Conservation (phyloP, 2,113 vertebrate genomes). For the Zootoca vivipara region DNA sequence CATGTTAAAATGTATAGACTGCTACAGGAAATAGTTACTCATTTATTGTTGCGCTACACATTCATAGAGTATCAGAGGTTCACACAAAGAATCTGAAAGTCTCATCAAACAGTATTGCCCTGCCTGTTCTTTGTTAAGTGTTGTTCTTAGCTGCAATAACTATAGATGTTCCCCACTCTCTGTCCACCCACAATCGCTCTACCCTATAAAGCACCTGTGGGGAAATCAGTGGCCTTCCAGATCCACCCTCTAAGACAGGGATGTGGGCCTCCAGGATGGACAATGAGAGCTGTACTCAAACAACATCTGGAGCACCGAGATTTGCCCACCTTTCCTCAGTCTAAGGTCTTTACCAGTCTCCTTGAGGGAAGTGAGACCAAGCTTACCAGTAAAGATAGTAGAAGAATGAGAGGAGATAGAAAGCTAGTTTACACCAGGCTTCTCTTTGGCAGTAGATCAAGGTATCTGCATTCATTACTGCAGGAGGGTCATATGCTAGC, state of each 20-base stretch:
- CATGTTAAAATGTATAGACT: background rate
- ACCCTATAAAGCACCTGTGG: background rate
- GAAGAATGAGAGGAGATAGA: conserved; percentile 98
- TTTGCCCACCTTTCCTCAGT: background rate
- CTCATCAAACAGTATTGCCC: background rate
- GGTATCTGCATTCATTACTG: conserved; percentile 95
- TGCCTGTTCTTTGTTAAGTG: background rate
- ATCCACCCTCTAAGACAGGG: background rate
- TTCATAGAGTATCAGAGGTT: background rate
- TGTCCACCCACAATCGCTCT: background rate
- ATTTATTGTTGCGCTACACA: background rate
- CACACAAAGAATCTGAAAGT: background rate
- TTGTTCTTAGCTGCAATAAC: background rate
- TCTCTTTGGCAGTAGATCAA: conserved; percentile 97
- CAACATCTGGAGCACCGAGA: too few species aligned
- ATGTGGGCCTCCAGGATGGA: background rate
- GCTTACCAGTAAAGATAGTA: conserved; percentile 99
- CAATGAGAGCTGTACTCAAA: too few species aligned
- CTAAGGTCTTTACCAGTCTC: background rate
- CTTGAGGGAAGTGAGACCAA: conserved; percentile 1
- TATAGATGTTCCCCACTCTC: too few species aligned
- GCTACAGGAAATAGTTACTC: background rate
- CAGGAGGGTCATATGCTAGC: conserved; percentile 92
- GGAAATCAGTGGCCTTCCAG: background rate
- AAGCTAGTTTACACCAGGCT: conserved; percentile 98